phyloP scores from a whole-genome alignment of 2,113 vertebrate genomes.

The Todiramphus chloris region DNA sequence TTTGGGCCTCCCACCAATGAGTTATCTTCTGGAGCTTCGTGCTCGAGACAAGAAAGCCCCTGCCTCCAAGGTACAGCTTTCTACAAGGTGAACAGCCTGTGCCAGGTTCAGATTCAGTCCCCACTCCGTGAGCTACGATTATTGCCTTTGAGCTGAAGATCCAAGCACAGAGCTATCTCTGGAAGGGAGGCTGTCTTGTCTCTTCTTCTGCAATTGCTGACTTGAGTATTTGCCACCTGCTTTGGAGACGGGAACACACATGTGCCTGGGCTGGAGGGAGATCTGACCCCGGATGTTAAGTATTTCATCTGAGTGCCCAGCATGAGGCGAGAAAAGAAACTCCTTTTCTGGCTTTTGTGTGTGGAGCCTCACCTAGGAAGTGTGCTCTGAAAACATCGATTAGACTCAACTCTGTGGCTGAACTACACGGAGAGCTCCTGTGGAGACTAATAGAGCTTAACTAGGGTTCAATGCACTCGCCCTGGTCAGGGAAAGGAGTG shows the following conservation, averaged over 20 bases:
- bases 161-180: neutral
- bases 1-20: neutral
- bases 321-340: neutral
- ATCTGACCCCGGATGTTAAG: neutral
- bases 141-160: neutral
- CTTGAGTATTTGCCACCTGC: neutral
- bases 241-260: neutral
- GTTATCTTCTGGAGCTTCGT: neutral
- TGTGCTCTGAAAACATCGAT: constrained; percentile 17
- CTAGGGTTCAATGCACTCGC: neutral
- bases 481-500: neutral
- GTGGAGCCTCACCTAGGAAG: constrained; percentile 5
- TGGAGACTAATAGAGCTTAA: neutral
- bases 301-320: neutral
- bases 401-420: neutral
- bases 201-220: neutral
- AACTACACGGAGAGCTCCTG: constrained; percentile 5
- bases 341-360: neutral
- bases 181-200: neutral
- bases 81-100: neutral
- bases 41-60: neutral
- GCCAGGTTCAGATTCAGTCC: neutral
- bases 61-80: neutral
- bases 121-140: neutral
- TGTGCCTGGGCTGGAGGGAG: neutral